Evolutionary conservation across 1,140 invertebrate species (phyloP), one percentile per base, ranked within the genome.

Genomic region (Pseudomyrmex cubaensis): DNA sequence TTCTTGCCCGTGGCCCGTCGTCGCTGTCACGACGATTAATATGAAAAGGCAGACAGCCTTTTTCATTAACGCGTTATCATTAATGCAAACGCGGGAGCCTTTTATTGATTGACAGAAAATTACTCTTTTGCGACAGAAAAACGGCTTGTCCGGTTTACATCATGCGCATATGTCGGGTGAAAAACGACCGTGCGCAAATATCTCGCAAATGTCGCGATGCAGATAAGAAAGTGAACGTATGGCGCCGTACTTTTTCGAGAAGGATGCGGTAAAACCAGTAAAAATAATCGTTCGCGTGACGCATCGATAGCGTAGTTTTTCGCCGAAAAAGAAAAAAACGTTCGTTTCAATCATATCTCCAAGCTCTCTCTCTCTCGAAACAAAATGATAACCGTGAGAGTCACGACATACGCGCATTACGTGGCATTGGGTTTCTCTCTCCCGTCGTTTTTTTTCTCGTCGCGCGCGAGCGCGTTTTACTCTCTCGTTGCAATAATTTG

Each of bases 361-460:
- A 22, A 50, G 35, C 8, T 46, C 22, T n/a, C 8, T 46, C 22
- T n/a, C 9, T 59, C 54, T 59, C 20, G 48, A 57, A 46, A 72
- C 15, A n/a, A 44, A 56, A 7, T 44, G 66, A 64, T 35, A 12
- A 9, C 9, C 17, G 7, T 50, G 48, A 78, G 15, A 52, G 78
- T 75, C 70, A 82, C 78, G 57, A 25, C n/a, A 75, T 82, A 62
- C 48, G 46, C 25, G 25, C 25, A 75, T 82, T 82, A 74, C 59
- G 4, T 4, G 25, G 10, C n/a, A 25, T 72, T 9, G 12, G 1
- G 4, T 35, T 35, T 35, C 20, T 64, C 63, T 12, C 0, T 35
- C 12, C 12, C 8, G n/a, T 46, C 50, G 3, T 20, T 15, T 2
- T 15, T 2, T 13, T 12, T 9, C 7, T 20, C 72, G 44, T 20